Evolutionary conservation across 2,888 invertebrate species (phyloP).

Genomic region (Ditula angustiorana): DNA sequence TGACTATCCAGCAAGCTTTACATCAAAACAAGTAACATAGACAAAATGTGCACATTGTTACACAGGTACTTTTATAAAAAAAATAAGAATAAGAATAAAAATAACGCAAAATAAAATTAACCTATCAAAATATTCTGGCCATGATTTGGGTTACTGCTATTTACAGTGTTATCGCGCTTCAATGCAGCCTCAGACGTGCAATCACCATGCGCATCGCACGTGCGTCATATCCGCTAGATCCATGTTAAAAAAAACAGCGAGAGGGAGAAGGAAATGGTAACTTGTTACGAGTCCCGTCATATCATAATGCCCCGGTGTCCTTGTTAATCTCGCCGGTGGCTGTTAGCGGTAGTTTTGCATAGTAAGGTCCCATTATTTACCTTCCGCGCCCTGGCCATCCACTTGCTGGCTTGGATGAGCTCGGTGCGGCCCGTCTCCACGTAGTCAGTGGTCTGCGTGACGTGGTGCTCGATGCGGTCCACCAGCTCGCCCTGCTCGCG

Average conservation of each 20-base stretch:
- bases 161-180: conserved; percentile 3
- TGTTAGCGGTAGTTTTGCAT: background rate
- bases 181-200: conserved; percentile 37
- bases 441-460: conserved; percentile 93
- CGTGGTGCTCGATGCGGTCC: conserved; percentile 97
- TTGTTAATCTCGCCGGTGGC: conserved; percentile 6
- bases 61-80: background rate
- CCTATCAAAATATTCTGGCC: conserved; percentile 27
- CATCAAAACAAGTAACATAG: conserved; percentile 36
- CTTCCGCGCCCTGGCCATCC: conserved; percentile 95
- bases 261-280: background rate
- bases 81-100: background rate
- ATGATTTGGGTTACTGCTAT: conserved; percentile 1
- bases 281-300: background rate
- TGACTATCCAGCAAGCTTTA: conserved; percentile 39
- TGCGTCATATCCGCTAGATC: conserved; percentile 5
- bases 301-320: conserved; percentile 13
- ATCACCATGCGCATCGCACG: conserved; percentile 1
- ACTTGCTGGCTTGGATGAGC: conserved; percentile 91
- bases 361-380: conserved; percentile 76
- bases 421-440: conserved; percentile 92
- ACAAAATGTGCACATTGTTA: background rate
- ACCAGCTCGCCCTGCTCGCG: conserved; percentile 95
- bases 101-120: conserved; percentile 13
- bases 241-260: conserved; percentile 12